phyloP scores from a whole-genome alignment of 2,888 invertebrate species.

The Cyrtodaria siliqua region DNA sequence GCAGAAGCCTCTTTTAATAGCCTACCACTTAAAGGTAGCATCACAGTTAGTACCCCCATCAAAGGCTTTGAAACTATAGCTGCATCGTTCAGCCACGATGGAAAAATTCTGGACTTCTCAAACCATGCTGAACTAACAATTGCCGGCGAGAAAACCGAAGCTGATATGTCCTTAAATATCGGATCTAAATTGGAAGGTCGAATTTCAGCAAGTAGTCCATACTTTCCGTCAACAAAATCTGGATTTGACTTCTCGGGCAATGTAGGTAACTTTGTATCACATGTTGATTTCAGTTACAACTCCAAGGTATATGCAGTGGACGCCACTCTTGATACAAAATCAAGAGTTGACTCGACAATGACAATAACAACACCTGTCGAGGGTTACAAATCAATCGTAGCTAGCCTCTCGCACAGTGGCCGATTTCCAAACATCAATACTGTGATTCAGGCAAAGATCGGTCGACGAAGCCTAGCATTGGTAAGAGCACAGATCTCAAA shows the following conservation, averaged over 20 bases:
- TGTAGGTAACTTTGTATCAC: slow-evolving; percentile 11
- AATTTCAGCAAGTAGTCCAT: slow-evolving; percentile 34
- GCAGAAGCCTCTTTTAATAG: slow-evolving; percentile 4
- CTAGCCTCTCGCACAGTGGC: slow-evolving; percentile 34
- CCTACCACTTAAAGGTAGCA: neutral
- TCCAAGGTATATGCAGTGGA: slow-evolving; percentile 33
- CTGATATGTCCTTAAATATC: slow-evolving; percentile 55
- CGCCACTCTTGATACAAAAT: slow-evolving; percentile 10
- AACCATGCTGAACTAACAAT: slow-evolving; percentile 45
- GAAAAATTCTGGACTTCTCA: slow-evolving; percentile 31
- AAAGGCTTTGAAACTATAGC: slow-evolving; percentile 20
- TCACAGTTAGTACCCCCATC: neutral
- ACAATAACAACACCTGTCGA: slow-evolving; percentile 37
- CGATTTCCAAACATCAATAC: slow-evolving; percentile 28
- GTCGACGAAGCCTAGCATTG: slow-evolving; percentile 37
- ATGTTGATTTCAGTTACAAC: slow-evolving; percentile 19
- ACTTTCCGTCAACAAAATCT: slow-evolving; percentile 14
- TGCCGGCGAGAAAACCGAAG: slow-evolving; percentile 55
- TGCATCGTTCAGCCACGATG: slow-evolving; percentile 40
- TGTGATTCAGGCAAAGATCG: slow-evolving; percentile 27
- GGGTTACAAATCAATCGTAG: slow-evolving; percentile 32
- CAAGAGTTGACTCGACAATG: slow-evolving; percentile 15
- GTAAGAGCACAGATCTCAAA: slow-evolving; percentile 17
- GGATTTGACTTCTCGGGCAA: slow-evolving; percentile 46
- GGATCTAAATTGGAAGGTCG: slow-evolving; percentile 47